These are phyloP conservation scores for Scarus forsteni DNA, from an alignment of 2,797 vertebrate genomes.

Conservation along the genomic window DNA sequence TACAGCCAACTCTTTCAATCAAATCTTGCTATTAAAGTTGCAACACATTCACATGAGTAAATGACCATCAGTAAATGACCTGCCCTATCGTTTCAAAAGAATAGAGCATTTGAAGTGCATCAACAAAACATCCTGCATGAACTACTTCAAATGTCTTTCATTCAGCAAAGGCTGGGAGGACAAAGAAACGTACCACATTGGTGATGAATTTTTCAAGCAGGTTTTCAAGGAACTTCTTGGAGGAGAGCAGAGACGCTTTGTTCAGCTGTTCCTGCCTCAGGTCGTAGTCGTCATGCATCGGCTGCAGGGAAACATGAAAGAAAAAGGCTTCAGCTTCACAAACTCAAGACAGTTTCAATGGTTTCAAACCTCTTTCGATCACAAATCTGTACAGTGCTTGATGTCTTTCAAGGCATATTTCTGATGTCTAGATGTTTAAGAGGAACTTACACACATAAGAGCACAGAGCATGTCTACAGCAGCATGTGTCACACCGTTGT, in stretches of 20 bases:
- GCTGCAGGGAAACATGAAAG: constrained; percentile 77
- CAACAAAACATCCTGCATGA: too few species aligned
- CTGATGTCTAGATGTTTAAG: not conserved
- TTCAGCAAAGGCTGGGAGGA: not conserved
- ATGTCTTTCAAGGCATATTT: not conserved
- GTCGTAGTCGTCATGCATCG: constrained; percentile 99
- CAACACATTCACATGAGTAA: too few species aligned
- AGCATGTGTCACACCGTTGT: constrained; percentile 95
- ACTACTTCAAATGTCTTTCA: too few species aligned
- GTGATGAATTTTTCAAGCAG: constrained; percentile 99
- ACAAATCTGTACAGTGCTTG: too few species aligned
- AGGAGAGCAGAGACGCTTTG: constrained; percentile 98
- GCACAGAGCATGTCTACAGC: constrained; percentile 99
- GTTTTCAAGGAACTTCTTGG: constrained; percentile 99
- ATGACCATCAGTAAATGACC: too few species aligned
- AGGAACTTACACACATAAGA: constrained; percentile 98
- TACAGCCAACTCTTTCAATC: too few species aligned
- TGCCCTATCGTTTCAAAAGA: too few species aligned
- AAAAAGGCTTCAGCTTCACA: constrained; percentile 25
- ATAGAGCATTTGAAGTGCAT: too few species aligned
- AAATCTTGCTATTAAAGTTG: too few species aligned
- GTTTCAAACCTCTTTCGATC: too few species aligned
- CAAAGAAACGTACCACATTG: constrained; percentile 90
- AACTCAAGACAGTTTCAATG: not conserved
- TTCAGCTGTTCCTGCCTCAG: constrained; percentile 98